Evolutionary conservation across 2,797 vertebrate genomes (phyloP).

Genomic region (Eupleurogrammus muticus): DNA sequence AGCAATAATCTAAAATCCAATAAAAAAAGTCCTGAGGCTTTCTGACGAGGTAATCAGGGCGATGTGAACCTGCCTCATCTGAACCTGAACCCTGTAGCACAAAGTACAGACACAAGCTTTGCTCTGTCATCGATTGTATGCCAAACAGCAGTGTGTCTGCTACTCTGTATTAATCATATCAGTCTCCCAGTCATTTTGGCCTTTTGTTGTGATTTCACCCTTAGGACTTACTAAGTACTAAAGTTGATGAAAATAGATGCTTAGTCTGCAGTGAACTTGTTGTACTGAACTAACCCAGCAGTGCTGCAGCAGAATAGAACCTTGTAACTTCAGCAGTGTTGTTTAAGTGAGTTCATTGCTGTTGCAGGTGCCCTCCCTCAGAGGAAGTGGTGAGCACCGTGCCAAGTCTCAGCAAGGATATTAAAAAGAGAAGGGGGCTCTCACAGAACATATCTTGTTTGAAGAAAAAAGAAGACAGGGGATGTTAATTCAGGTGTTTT

Average conservation of each 20-base stretch:
- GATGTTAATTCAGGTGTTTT: conserved; percentile 74
- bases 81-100: conserved; percentile 1
- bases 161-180: conserved; percentile 11
- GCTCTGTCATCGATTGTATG: conserved; percentile 22
- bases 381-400: conserved; percentile 55
- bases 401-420: conserved; percentile 46
- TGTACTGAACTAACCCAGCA: conserved; percentile 28
- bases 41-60: no score
- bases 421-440: conserved; percentile 47
- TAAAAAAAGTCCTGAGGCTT: no score
- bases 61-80: no score
- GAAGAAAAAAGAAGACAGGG: conserved; percentile 38
- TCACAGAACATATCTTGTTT: conserved; percentile 39
- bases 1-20: no score
- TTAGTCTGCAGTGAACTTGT: conserved; percentile 26
- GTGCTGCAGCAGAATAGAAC: conserved; percentile 13
- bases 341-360: conserved; percentile 43
- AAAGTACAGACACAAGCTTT: conserved; percentile 15
- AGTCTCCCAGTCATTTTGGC: conserved; percentile 8
- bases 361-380: conserved; percentile 69
- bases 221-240: conserved; percentile 18
- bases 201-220: conserved; percentile 44
- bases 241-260: conserved; percentile 8
- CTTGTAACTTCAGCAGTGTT: conserved; percentile 11
- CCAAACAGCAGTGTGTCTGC: conserved; percentile 30